Evolutionary conservation across 2,797 vertebrate species (phyloP).

Genomic region (Fringilla coelebs): DNA sequence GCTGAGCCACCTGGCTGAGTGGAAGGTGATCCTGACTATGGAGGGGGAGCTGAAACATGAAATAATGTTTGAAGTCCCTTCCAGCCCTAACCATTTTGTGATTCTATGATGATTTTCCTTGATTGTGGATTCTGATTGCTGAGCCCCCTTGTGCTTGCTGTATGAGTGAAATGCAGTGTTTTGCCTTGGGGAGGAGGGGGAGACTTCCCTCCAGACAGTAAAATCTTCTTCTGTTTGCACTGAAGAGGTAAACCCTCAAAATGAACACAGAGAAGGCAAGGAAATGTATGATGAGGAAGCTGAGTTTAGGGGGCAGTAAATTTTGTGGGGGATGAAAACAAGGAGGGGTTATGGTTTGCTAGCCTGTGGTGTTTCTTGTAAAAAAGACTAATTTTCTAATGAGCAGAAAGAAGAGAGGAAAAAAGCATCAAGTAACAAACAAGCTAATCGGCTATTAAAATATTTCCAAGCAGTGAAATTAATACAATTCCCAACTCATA

Average conservation of each 20-base stretch:
- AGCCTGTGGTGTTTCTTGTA: not conserved
- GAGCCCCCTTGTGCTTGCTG: not conserved
- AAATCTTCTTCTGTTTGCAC: not conserved
- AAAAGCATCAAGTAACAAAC: not conserved
- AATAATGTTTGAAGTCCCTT: not conserved
- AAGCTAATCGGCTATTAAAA: conserved; percentile 46
- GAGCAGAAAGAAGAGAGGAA: not conserved
- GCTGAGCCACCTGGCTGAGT: not conserved
- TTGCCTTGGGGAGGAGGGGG: not conserved
- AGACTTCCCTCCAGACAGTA: not conserved
- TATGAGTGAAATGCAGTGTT: not conserved
- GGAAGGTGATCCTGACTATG: not conserved
- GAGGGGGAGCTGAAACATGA: not conserved
- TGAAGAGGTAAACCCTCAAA: not conserved
- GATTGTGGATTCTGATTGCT: not conserved
- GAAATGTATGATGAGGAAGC: not conserved
- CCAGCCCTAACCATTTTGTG: not conserved
- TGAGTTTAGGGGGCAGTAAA: not conserved
- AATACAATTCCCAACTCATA: conserved; percentile 73
- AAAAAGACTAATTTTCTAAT: conserved; percentile 38
- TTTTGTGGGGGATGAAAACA: not conserved
- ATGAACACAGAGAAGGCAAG: not conserved
- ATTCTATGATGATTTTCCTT: not conserved
- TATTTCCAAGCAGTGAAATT: conserved; percentile 71
- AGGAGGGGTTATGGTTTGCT: not conserved